Percentiles rank a stretch among this genome's conserved stretches.
phyloP scores from a whole-genome alignment of 2,888 invertebrate genomes.

The Lumbricus terrestris region DNA sequence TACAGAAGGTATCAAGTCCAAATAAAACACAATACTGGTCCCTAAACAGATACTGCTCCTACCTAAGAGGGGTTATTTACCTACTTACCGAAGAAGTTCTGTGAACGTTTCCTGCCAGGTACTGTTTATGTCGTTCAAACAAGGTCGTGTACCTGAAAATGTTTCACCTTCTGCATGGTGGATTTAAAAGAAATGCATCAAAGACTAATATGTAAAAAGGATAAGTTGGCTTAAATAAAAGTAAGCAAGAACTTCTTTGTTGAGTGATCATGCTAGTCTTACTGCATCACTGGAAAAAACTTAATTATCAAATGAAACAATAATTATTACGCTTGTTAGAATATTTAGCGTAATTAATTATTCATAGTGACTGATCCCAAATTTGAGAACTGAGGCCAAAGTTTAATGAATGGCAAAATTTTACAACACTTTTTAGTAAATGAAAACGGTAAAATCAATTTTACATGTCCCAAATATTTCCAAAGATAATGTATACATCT shows the following conservation, averaged over 20 bases:
- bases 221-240: not conserved
- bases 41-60: not conserved
- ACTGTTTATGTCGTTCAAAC: not conserved
- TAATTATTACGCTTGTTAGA: not conserved
- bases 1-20: not conserved
- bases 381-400: not conserved
- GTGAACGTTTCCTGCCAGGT: conserved; percentile 3
- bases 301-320: not conserved
- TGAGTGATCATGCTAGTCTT: not conserved
- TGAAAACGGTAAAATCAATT: too few species aligned
- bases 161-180: not conserved
- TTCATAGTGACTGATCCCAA: not conserved
- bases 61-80: not conserved
- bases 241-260: not conserved
- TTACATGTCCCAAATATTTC: not conserved
- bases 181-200: conserved; percentile 3
- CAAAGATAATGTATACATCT: not conserved
- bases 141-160: not conserved
- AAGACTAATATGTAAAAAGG: not conserved
- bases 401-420: not conserved
- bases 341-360: not conserved
- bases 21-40: not conserved
- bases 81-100: not conserved
- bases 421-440: too few species aligned
- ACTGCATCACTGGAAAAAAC: not conserved